Evolutionary conservation across 2,888 invertebrate genomes (phyloP), one percentile per base, ranked within the genome.

Genomic region (Acheta domesticus): DNA sequence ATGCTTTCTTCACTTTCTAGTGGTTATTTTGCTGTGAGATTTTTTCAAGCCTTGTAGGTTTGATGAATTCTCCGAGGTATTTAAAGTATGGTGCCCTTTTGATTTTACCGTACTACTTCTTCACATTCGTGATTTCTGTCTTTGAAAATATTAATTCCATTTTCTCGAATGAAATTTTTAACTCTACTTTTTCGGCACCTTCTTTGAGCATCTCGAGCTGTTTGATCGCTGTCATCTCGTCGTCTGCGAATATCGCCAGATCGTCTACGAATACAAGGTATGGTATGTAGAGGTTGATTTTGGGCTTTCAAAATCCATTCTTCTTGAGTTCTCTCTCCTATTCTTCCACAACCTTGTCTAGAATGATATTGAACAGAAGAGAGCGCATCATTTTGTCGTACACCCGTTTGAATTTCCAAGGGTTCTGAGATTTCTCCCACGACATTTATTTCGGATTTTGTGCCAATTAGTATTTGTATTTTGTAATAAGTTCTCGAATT

Each of bases 81-180:
- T 76, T 76, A 48, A 76, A 75, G 75, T n/a, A 50, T 50, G 50
- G 3, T 12, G 19, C 50, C 21, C 76, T 36, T 36, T 76, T 76
- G 76, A 36, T 1, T 76, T 76, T 76, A 76, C 76, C 76, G 19
- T 73, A 78, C 23, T 62, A 73, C 21, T 2, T 78, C 36, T 23
- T 36, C 73, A 78, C 8, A 12, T 19, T 78, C 36, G 23, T 11
- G 3, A 73, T 8, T 78, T 21, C 48, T n/a, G 78, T 74, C 23
- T 78, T 78, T 78, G 73, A 73, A 73, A 1, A 74, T 73, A 74
- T 1, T 1, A 62, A 62, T 12, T 78, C n/a, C 1, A 20, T 73
- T 78, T 78, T 78, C 48, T 62, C 48, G n/a, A 73, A 62, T 73
- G 21, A 78, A 16, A 74, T 78, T 50, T 78, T 11, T 36, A 74